Evolutionary conservation across 1,140 invertebrate genomes (phyloP), one percentile per base, ranked within the genome.

Genomic region (Aethina tumida): DNA sequence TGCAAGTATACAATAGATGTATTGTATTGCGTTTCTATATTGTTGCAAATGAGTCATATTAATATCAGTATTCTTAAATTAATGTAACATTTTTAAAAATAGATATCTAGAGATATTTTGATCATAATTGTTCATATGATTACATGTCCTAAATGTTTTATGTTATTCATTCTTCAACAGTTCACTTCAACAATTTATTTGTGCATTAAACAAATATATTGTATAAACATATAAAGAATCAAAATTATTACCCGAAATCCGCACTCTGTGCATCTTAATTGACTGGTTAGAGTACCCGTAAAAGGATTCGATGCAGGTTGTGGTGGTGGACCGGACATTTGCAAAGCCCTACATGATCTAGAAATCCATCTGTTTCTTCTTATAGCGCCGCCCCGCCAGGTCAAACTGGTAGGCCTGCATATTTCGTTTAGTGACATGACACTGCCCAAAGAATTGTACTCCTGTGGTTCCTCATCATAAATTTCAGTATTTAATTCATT

Each of bases 221-320:
- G n/a, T n/a, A n/a, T n/a, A n/a, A n/a, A n/a, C n/a, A n/a, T n/a
- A n/a, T n/a, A n/a, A n/a, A n/a, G n/a, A n/a, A n/a, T n/a, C n/a
- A n/a, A n/a, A n/a, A n/a, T 16, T 19, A 10, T 50, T 55, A 84
- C 81, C 70, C 86, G 87, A 59, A 74, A 75, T 10, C 75, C 74
- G 65, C 88, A 92, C 17, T 74, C 72, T 15, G 77, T 80, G 60
- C 89, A 93, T 40, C 81, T 73, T 21, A 90, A 70, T 56, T 90
- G 81, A 51, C 81, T 86, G 41, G 86, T 86, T 35, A 90, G 68
- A n/a, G 86, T 75, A 6, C 87, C 88, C 46, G 74, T 72, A 53
- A 85, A 84, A 4, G 83, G 82, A 64, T 79, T 73, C 2, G 62
- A 58, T 33, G 60, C 53, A 39, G 63, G 64, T 44, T 64, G 64